Conservation (phyloP, 92 coral and sea anemone species). For the Isaurus tuberculatus region DNA sequence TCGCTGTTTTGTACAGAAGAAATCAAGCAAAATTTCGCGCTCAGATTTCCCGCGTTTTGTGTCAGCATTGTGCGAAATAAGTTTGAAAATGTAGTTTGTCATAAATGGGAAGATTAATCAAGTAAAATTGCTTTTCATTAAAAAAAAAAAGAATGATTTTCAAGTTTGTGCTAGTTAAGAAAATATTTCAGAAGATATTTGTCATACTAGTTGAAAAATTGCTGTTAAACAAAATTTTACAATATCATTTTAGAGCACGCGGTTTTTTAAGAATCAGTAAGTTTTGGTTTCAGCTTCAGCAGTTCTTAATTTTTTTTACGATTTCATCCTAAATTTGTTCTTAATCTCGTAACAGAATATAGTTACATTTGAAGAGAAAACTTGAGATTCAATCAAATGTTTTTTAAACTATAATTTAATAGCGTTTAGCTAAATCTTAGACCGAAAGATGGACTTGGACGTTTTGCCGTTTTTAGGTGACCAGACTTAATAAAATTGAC, state of each 20-base stretch:
- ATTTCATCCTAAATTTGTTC: no score
- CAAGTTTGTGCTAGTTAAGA: slow-evolving; percentile 13
- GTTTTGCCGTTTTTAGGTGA: background rate
- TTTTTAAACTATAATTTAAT: background rate
- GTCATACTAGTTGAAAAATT: slow-evolving; percentile 32
- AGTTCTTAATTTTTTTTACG: slow-evolving; percentile 23
- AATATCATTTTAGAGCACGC: slow-evolving; percentile 13
- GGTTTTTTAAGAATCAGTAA: slow-evolving; percentile 23
- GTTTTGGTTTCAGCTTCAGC: slow-evolving; percentile 18
- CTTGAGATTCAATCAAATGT: background rate
- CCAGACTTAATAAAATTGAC: background rate
- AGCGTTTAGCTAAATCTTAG: background rate
- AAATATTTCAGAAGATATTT: slow-evolving; percentile 29
- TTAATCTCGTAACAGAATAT: background rate
- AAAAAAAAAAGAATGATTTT: background rate
- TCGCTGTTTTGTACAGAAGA: slow-evolving; percentile 16
- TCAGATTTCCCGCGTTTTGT: slow-evolving; percentile 24
- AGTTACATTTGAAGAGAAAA: background rate
- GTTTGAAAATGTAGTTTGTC: slow-evolving; percentile 15
- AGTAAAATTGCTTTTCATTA: slow-evolving; percentile 3
- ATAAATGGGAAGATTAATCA: slow-evolving; percentile 19
- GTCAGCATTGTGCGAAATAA: slow-evolving; percentile 16
- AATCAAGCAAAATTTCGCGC: slow-evolving; percentile 9
- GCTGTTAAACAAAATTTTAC: slow-evolving; percentile 29
- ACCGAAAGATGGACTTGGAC: background rate